Percentiles rank a stretch among this genome's conserved stretches.
Evolutionary conservation across 2,888 invertebrate genomes (phyloP).

Genomic region (Tipula unca): DNA sequence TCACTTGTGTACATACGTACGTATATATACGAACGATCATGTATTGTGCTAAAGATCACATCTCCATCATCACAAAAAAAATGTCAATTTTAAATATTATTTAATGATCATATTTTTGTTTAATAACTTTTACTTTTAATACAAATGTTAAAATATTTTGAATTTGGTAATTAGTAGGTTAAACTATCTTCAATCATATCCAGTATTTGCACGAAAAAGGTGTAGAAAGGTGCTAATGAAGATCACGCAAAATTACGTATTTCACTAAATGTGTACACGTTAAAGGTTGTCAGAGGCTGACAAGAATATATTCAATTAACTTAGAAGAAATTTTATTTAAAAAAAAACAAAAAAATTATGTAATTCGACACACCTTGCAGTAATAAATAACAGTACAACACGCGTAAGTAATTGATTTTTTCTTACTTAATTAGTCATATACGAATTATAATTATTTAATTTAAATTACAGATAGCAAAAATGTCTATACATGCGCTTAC

Average conservation of each 20-base stretch:
- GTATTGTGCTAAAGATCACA: neutral
- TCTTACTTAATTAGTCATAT: too few relatives aligned
- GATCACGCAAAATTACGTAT: neutral
- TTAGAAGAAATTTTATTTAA: neutral
- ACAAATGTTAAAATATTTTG: neutral
- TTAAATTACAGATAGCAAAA: neutral
- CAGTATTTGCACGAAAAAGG: neutral
- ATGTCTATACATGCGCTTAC: neutral
- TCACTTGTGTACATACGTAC: neutral
- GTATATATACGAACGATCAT: too few relatives aligned
- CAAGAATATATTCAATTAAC: neutral
- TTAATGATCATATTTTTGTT: neutral
- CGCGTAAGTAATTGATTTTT: too few relatives aligned
- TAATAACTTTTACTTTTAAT: neutral
- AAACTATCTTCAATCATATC: neutral
- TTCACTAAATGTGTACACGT: neutral
- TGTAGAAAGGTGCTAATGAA: neutral
- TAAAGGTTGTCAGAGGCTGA: neutral
- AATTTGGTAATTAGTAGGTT: neutral
- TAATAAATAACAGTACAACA: neutral
- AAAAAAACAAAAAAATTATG: neutral
- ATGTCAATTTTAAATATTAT: too few relatives aligned
- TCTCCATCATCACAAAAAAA: neutral
- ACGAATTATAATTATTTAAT: neutral
- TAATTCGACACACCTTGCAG: neutral